phyloP scores from a whole-genome alignment of 2,797 vertebrate genomes.

The Sebastes paucispinis region DNA sequence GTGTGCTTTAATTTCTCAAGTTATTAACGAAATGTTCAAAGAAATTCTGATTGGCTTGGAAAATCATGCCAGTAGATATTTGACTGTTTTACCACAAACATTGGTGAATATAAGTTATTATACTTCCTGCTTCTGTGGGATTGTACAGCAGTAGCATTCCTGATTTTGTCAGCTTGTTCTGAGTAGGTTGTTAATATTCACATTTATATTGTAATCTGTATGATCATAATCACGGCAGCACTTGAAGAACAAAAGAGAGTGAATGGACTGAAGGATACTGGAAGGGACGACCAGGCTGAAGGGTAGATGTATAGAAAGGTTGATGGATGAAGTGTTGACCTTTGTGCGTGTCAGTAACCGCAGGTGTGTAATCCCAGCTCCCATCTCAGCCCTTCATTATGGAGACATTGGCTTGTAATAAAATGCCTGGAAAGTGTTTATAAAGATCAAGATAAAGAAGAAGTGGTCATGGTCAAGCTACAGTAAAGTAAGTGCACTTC shows the following conservation, averaged over 20 bases:
- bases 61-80: conserved; percentile 9
- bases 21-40: conserved; percentile 20
- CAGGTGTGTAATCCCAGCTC: conserved; percentile 20
- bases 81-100: background rate
- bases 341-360: conserved; percentile 54
- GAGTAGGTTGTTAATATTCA: background rate
- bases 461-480: background rate
- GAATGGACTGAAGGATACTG: conserved; percentile 20
- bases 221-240: background rate
- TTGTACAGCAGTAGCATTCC: background rate
- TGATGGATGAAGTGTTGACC: conserved; percentile 56
- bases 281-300: conserved; percentile 23
- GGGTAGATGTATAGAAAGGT: conserved; percentile 26
- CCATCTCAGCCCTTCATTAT: conserved; percentile 39
- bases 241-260: background rate
- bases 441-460: conserved; percentile 23
- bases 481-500: conserved; percentile 3
- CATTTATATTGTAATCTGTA: background rate
- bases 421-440: conserved; percentile 24
- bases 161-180: background rate
- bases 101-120: background rate
- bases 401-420: conserved; percentile 16
- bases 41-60: background rate
- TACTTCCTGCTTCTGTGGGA: background rate
- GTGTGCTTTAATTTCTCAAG: conserved; percentile 2